Evolutionary conservation across 1,140 invertebrate species (phyloP).

Genomic region (Heliconius melpomene): DNA sequence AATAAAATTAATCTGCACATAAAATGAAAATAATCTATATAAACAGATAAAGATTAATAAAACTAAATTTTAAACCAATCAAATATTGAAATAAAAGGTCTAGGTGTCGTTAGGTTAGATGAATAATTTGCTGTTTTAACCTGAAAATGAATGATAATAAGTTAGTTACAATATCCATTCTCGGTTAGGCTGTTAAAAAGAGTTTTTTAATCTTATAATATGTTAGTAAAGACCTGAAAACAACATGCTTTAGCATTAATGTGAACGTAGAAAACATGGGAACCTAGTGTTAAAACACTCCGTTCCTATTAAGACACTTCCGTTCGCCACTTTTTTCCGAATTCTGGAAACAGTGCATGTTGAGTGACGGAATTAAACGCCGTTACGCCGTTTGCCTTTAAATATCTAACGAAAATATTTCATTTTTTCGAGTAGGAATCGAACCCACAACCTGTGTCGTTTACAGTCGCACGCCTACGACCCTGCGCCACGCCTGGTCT

Average conservation of each 20-base stretch:
- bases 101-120: slow-evolving; percentile 10
- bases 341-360: neutral
- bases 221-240: neutral
- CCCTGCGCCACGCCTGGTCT: no score
- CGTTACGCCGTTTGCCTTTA: neutral
- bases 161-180: slow-evolving; percentile 25
- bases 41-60: neutral
- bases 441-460: neutral
- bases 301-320: no score
- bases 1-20: slow-evolving; percentile 18
- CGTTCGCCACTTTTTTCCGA: neutral
- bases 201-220: neutral
- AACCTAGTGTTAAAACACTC: neutral
- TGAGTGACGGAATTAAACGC: neutral
- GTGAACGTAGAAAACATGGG: neutral
- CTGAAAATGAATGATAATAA: slow-evolving; percentile 30
- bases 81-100: slow-evolving; percentile 36
- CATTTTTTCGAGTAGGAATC: neutral
- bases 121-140: slow-evolving; percentile 5
- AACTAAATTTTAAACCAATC: slow-evolving; percentile 52
- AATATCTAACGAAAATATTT: neutral
- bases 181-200: slow-evolving; percentile 37
- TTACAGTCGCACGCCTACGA: neutral
- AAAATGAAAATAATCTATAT: slow-evolving; percentile 13
- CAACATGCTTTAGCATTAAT: neutral